These are phyloP conservation scores for Diarsia rubi DNA, from an alignment of 2,888 invertebrate species.

Conservation along the genomic window DNA sequence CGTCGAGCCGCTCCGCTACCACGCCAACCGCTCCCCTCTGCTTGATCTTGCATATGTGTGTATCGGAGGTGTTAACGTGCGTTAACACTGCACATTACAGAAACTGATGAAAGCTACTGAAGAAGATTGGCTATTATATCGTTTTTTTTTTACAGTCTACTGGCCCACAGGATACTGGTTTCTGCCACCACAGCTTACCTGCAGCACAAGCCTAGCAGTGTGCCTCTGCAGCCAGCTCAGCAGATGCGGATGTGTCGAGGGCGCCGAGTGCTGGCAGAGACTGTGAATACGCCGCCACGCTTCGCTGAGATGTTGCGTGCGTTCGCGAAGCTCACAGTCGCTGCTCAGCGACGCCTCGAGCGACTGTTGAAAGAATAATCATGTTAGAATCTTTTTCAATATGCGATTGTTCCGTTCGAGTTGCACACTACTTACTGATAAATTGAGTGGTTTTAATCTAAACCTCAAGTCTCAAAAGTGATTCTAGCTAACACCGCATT, in stretches of 20 bases:
- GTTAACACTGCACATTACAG: no score
- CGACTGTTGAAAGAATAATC: slow-evolving; percentile 70
- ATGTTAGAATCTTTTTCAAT: background rate
- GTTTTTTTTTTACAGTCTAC: background rate
- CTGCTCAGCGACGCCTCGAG: slow-evolving; percentile 82
- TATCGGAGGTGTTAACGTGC: no score
- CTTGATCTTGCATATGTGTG: no score
- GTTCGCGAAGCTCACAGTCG: slow-evolving; percentile 75
- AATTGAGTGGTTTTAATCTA: no score
- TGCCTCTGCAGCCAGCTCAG: slow-evolving; percentile 84
- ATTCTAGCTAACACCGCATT: no score
- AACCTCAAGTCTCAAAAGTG: no score
- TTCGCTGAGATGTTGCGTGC: slow-evolving; percentile 81
- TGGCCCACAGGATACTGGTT: background rate
- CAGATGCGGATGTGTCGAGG: slow-evolving; percentile 81
- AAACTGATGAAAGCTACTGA: background rate
- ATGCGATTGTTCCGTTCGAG: no score
- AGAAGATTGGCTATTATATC: background rate
- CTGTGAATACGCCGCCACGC: slow-evolving; percentile 85
- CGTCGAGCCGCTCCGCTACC: no score
- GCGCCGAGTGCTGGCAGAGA: slow-evolving; percentile 83
- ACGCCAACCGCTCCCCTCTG: no score
- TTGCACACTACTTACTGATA: no score
- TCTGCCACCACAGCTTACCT: slow-evolving; percentile 71
- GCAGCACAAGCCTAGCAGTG: slow-evolving; percentile 82